Base-by-base conservation (phyloP, 2,888 invertebrate genomes). In the Danaus chrysippus region DNA sequence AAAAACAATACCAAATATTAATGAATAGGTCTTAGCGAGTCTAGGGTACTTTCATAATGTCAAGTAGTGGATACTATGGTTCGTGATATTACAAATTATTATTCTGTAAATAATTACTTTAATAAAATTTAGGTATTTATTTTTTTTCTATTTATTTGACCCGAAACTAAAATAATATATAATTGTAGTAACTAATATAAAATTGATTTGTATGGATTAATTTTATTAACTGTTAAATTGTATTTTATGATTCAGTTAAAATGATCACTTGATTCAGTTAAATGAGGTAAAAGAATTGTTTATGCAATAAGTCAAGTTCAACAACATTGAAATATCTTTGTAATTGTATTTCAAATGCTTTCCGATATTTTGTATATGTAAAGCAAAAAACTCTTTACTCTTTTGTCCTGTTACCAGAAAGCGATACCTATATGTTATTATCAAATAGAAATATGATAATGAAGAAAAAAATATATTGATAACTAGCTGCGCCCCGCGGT, bases 21-120 rank as follows among this genome's bases (percentile, higher is more conserved):
- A 49, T 17, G 17, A 17, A 8, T 17, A 49, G 49, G 49, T 49
- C n/a, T 8, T 49, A 17, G 49, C 17, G 11, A 10, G 10, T 49
- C 17, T 15, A 17, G 17, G 15, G 13, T 46, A 46, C 46, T 46
- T n/a, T 46, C 15, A 13, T 34, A 5, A 34, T 34, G 15, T 46
- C 5, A 49, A 44, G 19, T 58, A 42, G 15, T 58, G 61, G 52
- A 23, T 61, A 23, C 42, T 64, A 61, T 61, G 58, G 62, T 68
- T 66, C 67, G 70, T 68, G 70, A 68, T 70, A 68, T 67, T 64
- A 66, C 63, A 63, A 62, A 59, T 59, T 54, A 62, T 61, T 59
- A 66, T 63, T 63, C 63, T 66, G 66, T 66, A 62, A 52, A 60
- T 60, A 60, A 42, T 57, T 41, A 43, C 54, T 58, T 53, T 59